Evolutionary conservation across 2,113 vertebrate genomes (phyloP).

Genomic region (Phasianus colchicus): DNA sequence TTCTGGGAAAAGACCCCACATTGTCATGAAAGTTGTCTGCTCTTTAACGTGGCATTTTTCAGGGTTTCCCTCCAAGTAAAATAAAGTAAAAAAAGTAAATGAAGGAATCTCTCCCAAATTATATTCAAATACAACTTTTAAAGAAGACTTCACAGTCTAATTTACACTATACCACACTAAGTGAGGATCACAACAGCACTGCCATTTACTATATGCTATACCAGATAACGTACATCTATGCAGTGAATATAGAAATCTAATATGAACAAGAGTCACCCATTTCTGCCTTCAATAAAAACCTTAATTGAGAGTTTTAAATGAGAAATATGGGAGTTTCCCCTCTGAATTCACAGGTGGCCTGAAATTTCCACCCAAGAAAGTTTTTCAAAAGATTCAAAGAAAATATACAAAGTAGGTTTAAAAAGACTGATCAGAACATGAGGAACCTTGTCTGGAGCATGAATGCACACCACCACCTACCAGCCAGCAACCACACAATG

Average conservation of each 20-base stretch:
- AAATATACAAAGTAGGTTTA: not conserved
- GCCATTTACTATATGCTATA: not conserved
- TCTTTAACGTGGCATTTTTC: not conserved
- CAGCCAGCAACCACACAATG: fast-evolving
- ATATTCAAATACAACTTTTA: not conserved
- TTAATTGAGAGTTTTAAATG: not conserved
- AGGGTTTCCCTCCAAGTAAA: not conserved
- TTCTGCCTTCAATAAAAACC: not conserved
- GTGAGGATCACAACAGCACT: not conserved
- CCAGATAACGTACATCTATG: not conserved
- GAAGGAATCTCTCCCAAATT: not conserved
- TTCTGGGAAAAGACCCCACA: not conserved
- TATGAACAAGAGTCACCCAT: not conserved
- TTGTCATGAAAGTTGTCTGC: not conserved
- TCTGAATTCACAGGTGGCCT: not conserved
- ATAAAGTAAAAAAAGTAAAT: not conserved
- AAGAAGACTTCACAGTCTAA: not conserved
- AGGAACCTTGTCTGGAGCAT: not conserved
- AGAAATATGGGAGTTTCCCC: not conserved
- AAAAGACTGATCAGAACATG: fast-evolving
- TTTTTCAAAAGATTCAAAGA: not conserved
- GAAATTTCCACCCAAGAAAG: not conserved
- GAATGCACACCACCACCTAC: not conserved
- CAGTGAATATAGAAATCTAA: not conserved
- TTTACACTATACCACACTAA: not conserved